Evolutionary conservation across 2,113 vertebrate genomes (phyloP).

Genomic region (Prochilodus magdalenae): DNA sequence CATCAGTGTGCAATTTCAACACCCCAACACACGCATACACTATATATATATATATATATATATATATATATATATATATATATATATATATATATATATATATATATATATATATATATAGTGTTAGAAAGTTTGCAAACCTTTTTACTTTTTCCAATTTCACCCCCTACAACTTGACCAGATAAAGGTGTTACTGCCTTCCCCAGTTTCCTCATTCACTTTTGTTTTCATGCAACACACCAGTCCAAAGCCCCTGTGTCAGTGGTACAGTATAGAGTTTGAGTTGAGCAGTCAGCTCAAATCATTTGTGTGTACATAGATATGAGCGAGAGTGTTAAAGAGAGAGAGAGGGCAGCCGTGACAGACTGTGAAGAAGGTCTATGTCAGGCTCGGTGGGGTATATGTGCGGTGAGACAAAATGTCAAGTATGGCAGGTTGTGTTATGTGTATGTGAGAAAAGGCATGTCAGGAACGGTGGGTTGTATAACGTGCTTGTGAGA

Average conservation of each 20-base stretch:
- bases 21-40: constrained; percentile 33
- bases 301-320: constrained; percentile 23
- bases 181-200: no score
- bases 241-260: no score
- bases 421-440: background rate
- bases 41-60: constrained; percentile 12
- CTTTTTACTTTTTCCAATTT: no score
- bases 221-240: no score
- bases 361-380: background rate
- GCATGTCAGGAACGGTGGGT: background rate
- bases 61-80: no score
- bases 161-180: no score
- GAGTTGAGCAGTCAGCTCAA: no score
- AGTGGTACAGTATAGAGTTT: no score
- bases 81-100: no score
- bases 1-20: background rate
- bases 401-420: background rate
- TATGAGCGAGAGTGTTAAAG: background rate
- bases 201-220: no score
- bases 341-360: background rate
- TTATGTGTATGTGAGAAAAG: background rate
- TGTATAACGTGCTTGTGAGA: background rate
- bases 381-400: background rate
- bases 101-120: no score
- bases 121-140: no score